Conservation (phyloP, 2,113 vertebrate species). For the Clarias batrachus region DNA sequence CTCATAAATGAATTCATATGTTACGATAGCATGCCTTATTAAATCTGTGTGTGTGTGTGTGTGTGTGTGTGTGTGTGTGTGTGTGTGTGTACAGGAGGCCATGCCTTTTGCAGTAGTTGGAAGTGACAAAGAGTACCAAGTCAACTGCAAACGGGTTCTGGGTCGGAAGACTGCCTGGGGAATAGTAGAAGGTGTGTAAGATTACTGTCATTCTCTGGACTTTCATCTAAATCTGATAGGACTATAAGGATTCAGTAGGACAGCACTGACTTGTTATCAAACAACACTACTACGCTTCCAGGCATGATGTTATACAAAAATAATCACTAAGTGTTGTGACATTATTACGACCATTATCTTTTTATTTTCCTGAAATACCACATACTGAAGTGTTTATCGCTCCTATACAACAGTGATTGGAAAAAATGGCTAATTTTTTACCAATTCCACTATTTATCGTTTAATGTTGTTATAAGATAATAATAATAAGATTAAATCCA, state of each 20-base stretch:
- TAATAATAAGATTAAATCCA: no score
- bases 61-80: slow-evolving; percentile 2
- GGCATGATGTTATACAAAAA: not conserved
- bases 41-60: slow-evolving; percentile 45
- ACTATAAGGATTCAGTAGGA: not conserved
- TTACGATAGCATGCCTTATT: slow-evolving; percentile 19
- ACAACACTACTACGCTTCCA: not conserved
- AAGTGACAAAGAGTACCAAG: slow-evolving; percentile 96
- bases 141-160: slow-evolving; percentile 90
- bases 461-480: not conserved
- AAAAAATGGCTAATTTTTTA: not conserved
- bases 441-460: not conserved
- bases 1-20: not conserved
- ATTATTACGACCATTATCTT: not conserved
- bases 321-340: not conserved
- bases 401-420: not conserved
- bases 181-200: slow-evolving; percentile 88
- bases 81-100: slow-evolving; percentile 76
- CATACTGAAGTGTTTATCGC: not conserved
- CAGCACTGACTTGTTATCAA: slow-evolving; percentile 2
- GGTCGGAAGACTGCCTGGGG: slow-evolving; percentile 96
- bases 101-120: slow-evolving; percentile 98
- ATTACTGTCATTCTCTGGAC: not conserved
- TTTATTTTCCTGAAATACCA: not conserved
- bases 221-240: not conserved